Evolutionary conservation across 2,888 invertebrate genomes (phyloP), one percentile per base, ranked within the genome.

Genomic region (Caenorhabditis sinica): DNA sequence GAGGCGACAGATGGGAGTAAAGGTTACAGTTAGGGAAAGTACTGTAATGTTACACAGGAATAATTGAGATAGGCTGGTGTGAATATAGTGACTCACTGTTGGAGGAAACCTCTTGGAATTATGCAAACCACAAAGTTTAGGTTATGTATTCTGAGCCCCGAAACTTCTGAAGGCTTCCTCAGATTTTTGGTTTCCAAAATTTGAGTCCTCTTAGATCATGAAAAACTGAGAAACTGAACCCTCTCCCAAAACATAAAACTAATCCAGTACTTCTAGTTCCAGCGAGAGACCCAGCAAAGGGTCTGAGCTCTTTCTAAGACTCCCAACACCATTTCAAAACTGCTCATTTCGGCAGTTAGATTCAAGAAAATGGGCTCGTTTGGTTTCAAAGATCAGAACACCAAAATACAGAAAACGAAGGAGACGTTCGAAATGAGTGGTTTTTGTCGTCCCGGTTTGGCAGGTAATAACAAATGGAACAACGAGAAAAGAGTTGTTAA

Each of bases 381-480:
- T 17, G 9, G 30, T 60, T 60, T 60, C 60, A 33, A 60, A 60
- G 60, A 33, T 33, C 60, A 8, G 11, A 60, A 60, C 33, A 30
- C 33, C 5, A 60, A 33, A 28, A 60, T 60, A 30, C 43, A 43
- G 15, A 43, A 63, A 43, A 43, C 4, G 43, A 20, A 36, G 36
- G 20, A 36, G 6, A 61, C 20, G 43, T 25, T 43, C 36, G 36
- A 11, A n/a, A n/a, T n/a, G 15, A 28, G 3, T 23, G 56, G 15
- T 61, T 49, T 49, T 15, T 49, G 25, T 25, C 56, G 20, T 15
- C 25, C 25, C 17, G 43, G 45, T 65, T 65, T 45, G 65, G n/a
- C 45, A 65, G 65, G 65, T 65, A 65, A 65, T 63, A 63, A 63
- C 45, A 65, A 65, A 65, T 65, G 49, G 65, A 61, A 61, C 61